Evolutionary conservation across 1,140 invertebrate genomes (phyloP).

Genomic region (Microplitis mediator): DNA sequence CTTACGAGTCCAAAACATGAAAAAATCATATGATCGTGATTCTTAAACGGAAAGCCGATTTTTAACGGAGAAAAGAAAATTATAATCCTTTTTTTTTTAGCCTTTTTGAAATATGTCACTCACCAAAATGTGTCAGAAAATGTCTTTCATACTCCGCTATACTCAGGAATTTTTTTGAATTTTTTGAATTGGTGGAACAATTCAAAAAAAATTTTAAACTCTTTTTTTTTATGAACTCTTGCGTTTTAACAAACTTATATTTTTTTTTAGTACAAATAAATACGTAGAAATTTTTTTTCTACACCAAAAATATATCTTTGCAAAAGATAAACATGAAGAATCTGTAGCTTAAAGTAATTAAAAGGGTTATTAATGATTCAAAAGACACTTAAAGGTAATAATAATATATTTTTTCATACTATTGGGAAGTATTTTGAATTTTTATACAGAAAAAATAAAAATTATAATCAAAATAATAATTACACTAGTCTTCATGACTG

Average conservation of each 20-base stretch:
- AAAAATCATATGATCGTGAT: no score
- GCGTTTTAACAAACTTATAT: background rate
- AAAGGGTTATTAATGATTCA: background rate
- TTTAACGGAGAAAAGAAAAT: background rate
- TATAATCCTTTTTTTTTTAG: background rate
- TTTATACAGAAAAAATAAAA: background rate
- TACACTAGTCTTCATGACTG: conserved; percentile 20
- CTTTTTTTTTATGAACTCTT: background rate
- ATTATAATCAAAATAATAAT: background rate
- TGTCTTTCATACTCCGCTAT: background rate
- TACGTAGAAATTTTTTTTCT: background rate
- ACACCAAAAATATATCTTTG: background rate
- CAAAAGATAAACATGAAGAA: background rate
- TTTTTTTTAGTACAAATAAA: background rate
- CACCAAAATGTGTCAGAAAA: conserved; percentile 1
- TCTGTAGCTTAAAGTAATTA: background rate
- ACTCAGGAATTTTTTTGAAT: background rate
- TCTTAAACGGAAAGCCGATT: no score
- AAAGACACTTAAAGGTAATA: background rate
- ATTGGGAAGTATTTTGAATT: background rate
- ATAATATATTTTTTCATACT: background rate
- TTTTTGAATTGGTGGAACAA: background rate
- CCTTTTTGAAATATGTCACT: conserved; percentile 9
- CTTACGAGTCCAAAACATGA: no score
- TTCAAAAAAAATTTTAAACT: background rate